Evolutionary conservation across 2,113 vertebrate genomes (phyloP).

Genomic region (Labeo rohita): DNA sequence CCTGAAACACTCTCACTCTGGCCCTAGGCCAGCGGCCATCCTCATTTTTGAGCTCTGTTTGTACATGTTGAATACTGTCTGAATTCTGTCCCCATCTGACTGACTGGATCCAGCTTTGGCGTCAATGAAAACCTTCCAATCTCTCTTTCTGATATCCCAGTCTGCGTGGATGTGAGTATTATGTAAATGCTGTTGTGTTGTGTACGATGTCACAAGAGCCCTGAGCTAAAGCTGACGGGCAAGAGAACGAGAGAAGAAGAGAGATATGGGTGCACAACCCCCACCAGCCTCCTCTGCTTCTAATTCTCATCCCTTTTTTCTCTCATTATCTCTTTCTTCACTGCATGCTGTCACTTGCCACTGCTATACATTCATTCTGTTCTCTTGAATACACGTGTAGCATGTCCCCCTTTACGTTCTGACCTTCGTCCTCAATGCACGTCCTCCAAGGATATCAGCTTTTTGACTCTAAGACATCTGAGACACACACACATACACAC

Average conservation of each 20-base stretch:
- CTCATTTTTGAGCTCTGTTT: not conserved
- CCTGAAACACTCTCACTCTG: not conserved
- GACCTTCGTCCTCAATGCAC: conserved; percentile 31
- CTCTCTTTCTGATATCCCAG: not conserved
- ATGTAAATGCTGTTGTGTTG: conserved; percentile 34
- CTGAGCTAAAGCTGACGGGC: conserved; percentile 25
- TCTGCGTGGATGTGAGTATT: not conserved
- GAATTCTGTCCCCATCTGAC: not conserved
- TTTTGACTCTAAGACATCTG: conserved; percentile 14
- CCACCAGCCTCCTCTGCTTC: conserved; percentile 25
- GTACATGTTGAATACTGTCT: not conserved
- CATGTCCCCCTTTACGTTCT: not conserved
- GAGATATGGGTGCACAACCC: conserved; percentile 22
- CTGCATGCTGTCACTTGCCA: conserved; percentile 30
- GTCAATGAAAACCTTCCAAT: conserved; percentile 7
- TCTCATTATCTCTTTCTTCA: conserved; percentile 24
- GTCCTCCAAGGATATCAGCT: conserved; percentile 26
- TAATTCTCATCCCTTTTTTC: conserved; percentile 39
- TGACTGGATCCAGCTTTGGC: conserved; percentile 7
- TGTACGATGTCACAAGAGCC: conserved; percentile 32
- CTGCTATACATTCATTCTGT: conserved; percentile 8
- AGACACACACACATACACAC: conserved; percentile 18
- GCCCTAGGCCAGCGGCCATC: not conserved
- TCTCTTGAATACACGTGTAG: conserved; percentile 3
- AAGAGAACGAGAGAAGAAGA: not conserved